Evolutionary conservation across 2,113 vertebrate genomes (phyloP), one percentile per base, ranked within the genome.

Genomic region (Leiothrix lutea): DNA sequence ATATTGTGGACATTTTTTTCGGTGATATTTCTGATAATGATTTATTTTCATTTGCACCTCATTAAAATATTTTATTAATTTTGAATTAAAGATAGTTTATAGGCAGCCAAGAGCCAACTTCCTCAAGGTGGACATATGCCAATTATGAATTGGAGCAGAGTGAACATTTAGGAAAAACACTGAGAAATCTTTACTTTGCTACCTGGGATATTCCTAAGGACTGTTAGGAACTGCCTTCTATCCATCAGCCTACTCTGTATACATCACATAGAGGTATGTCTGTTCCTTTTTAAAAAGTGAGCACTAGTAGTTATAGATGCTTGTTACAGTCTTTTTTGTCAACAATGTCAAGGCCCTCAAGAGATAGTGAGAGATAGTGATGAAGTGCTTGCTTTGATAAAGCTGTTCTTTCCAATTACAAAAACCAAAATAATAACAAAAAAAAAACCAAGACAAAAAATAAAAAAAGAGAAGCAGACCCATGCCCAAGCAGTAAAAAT

Each of bases 101-200:
- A 78, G 35, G 11, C 8, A 57, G 21, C n/a, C 11, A 40, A 57
- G 36, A 71, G 16, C 4, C 8, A 67, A 19, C 4, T 28, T 82
- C 82, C 33, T 74, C 18, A 25, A 40, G 19, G 9, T 16, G 54
- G 10, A 26, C 3, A 4, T 71, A 40, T 4, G 29, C 3, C 14
- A 40, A 14, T 31, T 78, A 28, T 0, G 0, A 71, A 35, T 47
- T 18, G 14, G n/a, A 85, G 12, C 7, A 33, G 38, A 54, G 31
- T 14, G 18, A 66, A 65, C 5, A n/a, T 54, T 54, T 54, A 82
- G 38, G 5, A 64, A 47, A 82, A 51, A 13, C 33, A 31, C 19
- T 47, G 26, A 71, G 80, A 82, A 71, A 25, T 25, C 28, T 71
- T 78, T 75, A 4, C 20, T 69, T 85, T 78, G 10, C 33, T 80